These are phyloP conservation scores for Ophioninae sp. DNA, from an alignment of 2,888 invertebrate genomes.

Conservation along the genomic window DNA sequence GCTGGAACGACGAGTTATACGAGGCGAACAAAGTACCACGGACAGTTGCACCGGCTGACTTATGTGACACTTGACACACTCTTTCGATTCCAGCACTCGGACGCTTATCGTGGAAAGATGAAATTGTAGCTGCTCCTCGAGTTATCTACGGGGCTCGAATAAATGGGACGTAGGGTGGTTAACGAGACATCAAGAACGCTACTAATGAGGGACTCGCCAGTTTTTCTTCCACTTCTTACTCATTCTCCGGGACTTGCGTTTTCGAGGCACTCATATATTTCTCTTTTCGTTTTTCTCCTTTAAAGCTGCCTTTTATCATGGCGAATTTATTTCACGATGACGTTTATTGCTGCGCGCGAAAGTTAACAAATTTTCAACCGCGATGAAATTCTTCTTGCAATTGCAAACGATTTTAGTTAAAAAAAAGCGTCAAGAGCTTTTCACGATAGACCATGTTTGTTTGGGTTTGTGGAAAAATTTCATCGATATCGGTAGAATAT, in stretches of 20 bases:
- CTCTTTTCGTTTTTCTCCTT: not conserved
- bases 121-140: constrained; percentile 23
- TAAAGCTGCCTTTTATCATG: not conserved
- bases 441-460: too few species aligned
- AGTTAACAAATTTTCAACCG: not conserved
- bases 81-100: constrained; percentile 46
- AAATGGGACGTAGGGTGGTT: constrained; percentile 43
- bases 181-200: constrained; percentile 57
- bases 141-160: constrained; percentile 38
- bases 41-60: constrained; percentile 66
- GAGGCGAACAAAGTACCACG: constrained; percentile 24
- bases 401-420: too few species aligned
- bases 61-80: constrained; percentile 78
- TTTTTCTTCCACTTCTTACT: constrained; percentile 2
- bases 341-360: not conserved
- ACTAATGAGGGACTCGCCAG: constrained; percentile 37
- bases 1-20: not conserved
- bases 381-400: too few species aligned
- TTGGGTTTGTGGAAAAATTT: too few species aligned
- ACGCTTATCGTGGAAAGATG: constrained; percentile 7
- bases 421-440: too few species aligned
- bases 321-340: constrained; percentile 3
- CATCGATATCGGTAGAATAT: too few species aligned
- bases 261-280: not conserved
- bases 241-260: not conserved